Percentiles rank a stretch among this genome's conserved stretches.
Conservation (phyloP, 2,113 vertebrate species). For the Prolemur simus region DNA sequence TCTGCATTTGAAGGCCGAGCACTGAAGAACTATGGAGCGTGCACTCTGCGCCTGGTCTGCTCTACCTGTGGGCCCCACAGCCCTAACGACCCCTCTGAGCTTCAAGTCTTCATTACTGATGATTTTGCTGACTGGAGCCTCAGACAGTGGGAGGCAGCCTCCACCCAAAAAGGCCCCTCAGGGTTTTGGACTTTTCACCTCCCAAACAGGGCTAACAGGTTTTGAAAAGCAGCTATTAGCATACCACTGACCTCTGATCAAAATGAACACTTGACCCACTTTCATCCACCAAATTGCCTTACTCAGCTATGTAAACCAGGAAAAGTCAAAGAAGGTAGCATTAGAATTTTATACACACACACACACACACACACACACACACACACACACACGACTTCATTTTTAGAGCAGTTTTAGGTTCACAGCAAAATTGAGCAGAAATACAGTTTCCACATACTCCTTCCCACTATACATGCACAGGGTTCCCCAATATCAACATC, state of each 20-base stretch:
- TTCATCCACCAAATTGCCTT: neutral
- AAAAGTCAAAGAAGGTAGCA: neutral
- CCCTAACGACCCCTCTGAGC: neutral
- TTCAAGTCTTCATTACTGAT: neutral
- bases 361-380: neutral
- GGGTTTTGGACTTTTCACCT: neutral
- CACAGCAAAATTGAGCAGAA: neutral
- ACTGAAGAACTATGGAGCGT: no score
- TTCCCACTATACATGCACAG: neutral
- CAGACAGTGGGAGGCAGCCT: neutral
- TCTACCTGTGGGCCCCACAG: neutral
- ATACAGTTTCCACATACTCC: neutral
- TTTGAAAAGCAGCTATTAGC: neutral
- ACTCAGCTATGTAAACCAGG: neutral
- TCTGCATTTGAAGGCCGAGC: no score
- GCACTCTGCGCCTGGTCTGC: neutral
- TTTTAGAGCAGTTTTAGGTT: neutral
- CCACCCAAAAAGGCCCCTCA: neutral
- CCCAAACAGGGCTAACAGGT: neutral
- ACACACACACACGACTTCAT: neutral
- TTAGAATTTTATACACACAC: neutral
- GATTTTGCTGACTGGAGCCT: neutral
- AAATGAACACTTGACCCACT: neutral
- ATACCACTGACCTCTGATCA: neutral
- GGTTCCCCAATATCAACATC: no score